Evolutionary conservation across 2,888 invertebrate genomes (phyloP).

Genomic region (Harpalus rufipes): DNA sequence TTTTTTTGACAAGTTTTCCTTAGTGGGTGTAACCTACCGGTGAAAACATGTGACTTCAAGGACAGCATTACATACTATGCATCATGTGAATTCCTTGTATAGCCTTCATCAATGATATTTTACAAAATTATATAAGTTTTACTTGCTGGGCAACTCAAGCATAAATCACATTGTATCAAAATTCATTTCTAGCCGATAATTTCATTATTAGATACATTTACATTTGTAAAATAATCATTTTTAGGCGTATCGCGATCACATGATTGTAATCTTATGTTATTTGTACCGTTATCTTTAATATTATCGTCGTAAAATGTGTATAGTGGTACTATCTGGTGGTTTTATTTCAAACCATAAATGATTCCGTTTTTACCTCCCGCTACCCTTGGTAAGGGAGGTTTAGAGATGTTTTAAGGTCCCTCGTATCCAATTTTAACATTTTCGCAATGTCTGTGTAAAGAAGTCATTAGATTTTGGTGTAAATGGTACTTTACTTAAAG

Average conservation of each 20-base stretch:
- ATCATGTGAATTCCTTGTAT: slow-evolving; percentile 66
- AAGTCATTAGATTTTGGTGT: too few relatives aligned
- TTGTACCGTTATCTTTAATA: slow-evolving; percentile 19
- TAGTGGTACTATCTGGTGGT: background rate
- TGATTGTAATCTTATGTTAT: slow-evolving; percentile 26
- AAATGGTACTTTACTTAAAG: too few relatives aligned
- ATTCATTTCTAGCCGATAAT: background rate
- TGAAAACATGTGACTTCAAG: slow-evolving; percentile 75
- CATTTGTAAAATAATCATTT: slow-evolving; percentile 15
- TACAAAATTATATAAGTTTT: slow-evolving; percentile 65
- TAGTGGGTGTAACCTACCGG: slow-evolving; percentile 73
- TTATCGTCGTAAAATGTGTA: slow-evolving; percentile 6
- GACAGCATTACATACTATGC: slow-evolving; percentile 68
- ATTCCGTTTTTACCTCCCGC: background rate
- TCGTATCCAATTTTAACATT: too few relatives aligned
- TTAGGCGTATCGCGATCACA: background rate
- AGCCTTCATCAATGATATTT: slow-evolving; percentile 65
- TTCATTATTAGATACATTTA: background rate
- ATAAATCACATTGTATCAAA: slow-evolving; percentile 20
- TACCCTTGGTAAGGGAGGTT: too few relatives aligned
- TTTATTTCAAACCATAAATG: background rate
- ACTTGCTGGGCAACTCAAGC: slow-evolving; percentile 30
- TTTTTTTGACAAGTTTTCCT: slow-evolving; percentile 22
- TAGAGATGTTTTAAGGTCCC: too few relatives aligned
- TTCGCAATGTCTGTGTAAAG: too few relatives aligned